Percentiles rank a stretch among this genome's conserved stretches.
Evolutionary conservation across 2,113 vertebrate species (phyloP).

Genomic region (Cyanistes caeruleus): DNA sequence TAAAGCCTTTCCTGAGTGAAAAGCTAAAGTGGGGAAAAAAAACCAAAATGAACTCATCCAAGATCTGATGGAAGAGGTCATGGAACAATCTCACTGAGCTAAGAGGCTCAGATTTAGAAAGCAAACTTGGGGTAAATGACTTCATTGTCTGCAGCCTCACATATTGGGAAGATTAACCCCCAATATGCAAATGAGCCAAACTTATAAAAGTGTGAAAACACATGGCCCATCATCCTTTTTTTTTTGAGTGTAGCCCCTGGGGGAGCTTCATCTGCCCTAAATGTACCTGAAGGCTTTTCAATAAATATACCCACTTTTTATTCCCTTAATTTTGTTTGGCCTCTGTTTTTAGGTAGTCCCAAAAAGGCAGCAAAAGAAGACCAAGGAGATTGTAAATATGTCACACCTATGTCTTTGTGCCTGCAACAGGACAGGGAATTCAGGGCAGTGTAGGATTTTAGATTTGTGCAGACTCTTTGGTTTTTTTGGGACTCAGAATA

Average conservation of each 20-base stretch:
- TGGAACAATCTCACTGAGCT: not conserved
- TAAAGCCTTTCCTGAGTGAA: not conserved
- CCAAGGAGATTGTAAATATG: too few species aligned
- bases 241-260: not conserved
- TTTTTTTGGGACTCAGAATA: not conserved
- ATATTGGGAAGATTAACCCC: not conserved
- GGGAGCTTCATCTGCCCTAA: not conserved
- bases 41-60: not conserved
- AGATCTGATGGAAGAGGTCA: not conserved
- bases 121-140: not conserved
- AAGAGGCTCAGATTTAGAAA: not conserved
- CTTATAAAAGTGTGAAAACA: not conserved
- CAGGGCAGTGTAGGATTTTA: not conserved
- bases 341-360: not conserved
- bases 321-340: not conserved
- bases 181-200: not conserved
- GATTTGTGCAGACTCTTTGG: not conserved
- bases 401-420: not conserved
- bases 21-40: not conserved
- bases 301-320: not conserved
- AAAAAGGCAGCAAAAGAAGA: not conserved
- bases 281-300: not conserved
- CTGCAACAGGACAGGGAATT: accelerated
- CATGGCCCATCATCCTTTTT: accelerated
- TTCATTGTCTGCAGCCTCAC: not conserved